Conservation (phyloP, 2,888 invertebrate species). For the Deroplatys truncata region DNA sequence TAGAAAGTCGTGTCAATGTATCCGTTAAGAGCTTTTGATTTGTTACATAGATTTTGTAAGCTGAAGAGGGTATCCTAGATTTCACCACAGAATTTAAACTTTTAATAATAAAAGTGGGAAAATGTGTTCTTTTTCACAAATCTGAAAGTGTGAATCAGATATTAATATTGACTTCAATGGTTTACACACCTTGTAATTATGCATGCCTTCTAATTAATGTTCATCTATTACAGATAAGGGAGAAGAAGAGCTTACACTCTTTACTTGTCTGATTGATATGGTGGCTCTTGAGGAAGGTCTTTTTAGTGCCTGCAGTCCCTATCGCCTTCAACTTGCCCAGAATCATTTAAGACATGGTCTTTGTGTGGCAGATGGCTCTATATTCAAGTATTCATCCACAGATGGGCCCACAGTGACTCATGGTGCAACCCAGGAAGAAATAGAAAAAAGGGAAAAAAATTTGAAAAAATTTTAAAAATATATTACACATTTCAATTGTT, state of each 20-base stretch:
- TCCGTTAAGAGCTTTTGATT: too few relatives aligned
- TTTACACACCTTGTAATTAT: neutral
- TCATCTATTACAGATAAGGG: neutral
- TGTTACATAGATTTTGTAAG: too few relatives aligned
- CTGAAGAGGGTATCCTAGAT: too few relatives aligned
- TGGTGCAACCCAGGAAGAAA: neutral
- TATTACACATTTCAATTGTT: neutral
- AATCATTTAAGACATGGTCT: neutral
- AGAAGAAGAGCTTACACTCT: neutral
- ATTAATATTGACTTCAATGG: neutral
- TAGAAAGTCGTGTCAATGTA: too few relatives aligned
- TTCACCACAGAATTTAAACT: too few relatives aligned
- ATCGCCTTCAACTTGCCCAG: neutral
- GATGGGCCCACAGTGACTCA: neutral
- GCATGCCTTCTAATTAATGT: neutral
- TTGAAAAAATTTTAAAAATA: neutral
- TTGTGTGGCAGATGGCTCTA: neutral
- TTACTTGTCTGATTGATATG: slow-evolving; percentile 6
- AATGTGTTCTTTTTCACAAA: too few relatives aligned
- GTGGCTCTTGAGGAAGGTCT: neutral
- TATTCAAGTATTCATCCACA: neutral
- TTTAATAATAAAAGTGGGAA: too few relatives aligned
- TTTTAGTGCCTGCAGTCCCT: neutral
- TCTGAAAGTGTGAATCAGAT: too few relatives aligned
- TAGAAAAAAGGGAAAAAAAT: neutral